Evolutionary conservation across 2,888 invertebrate species (phyloP).

Genomic region (Chromoteleia sp.): DNA sequence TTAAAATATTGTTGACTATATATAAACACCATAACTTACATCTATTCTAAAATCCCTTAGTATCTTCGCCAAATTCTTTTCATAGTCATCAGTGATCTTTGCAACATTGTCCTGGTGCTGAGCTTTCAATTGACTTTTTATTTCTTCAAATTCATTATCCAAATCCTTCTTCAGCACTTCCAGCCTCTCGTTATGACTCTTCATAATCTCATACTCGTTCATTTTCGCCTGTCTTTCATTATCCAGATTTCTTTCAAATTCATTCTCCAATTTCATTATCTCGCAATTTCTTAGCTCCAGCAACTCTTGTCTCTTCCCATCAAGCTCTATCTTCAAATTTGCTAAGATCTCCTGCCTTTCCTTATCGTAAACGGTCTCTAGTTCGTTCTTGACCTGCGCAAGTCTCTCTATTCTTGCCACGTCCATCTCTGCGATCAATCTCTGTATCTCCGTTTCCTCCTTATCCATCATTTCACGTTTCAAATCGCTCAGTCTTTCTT

Average conservation of each 20-base stretch:
- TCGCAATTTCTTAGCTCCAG: conserved; percentile 85
- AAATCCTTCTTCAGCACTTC: conserved; percentile 86
- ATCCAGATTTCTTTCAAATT: conserved; percentile 84
- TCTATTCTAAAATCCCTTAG: conserved; percentile 87
- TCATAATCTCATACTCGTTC: conserved; percentile 78
- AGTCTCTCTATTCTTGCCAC: conserved; percentile 77
- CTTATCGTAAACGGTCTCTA: conserved; percentile 82
- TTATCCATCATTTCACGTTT: conserved; percentile 85
- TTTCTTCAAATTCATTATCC: conserved; percentile 82
- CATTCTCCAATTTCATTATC: conserved; percentile 86
- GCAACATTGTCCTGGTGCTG: conserved; percentile 81
- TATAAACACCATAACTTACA: no score
- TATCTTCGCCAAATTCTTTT: conserved; percentile 81
- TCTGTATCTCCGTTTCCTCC: conserved; percentile 79
- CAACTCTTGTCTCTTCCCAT: conserved; percentile 84
- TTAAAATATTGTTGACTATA: no score
- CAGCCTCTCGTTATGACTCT: conserved; percentile 86
- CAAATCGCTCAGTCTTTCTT: conserved; percentile 84
- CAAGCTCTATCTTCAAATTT: conserved; percentile 85
- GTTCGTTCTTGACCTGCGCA: conserved; percentile 79
- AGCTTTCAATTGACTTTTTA: conserved; percentile 76
- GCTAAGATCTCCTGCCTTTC: conserved; percentile 84
- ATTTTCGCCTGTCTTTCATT: conserved; percentile 79
- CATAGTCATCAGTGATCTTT: conserved; percentile 83
- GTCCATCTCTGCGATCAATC: conserved; percentile 80